Conservation (phyloP, 2,888 invertebrate species). For the Rhagophthalmus giganteus region DNA sequence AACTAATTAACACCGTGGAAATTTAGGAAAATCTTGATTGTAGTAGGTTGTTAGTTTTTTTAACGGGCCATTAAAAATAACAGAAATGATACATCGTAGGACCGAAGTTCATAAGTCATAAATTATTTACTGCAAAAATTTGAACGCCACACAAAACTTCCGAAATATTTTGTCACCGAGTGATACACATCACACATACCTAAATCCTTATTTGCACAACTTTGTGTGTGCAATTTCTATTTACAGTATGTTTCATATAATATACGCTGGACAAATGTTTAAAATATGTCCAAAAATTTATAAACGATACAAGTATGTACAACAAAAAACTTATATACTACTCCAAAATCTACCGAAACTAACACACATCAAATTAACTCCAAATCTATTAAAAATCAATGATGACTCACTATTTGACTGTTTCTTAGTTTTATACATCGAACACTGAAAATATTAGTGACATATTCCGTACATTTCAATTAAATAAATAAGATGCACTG, state of each 20-base stretch:
- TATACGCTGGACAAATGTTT: conserved; percentile 5
- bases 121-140: too few relatives aligned
- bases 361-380: conserved; percentile 26
- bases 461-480: conserved; percentile 38
- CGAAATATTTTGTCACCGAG: too few relatives aligned
- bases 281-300: conserved; percentile 3
- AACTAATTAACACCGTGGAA: too few relatives aligned
- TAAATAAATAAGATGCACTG: neutral
- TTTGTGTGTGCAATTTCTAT: too few relatives aligned
- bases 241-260: conserved; percentile 3
- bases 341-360: conserved; percentile 30
- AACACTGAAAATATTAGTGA: conserved; percentile 36
- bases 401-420: conserved; percentile 49
- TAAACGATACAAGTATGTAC: conserved; percentile 17
- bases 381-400: conserved; percentile 27
- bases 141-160: too few relatives aligned
- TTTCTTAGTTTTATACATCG: conserved; percentile 26
- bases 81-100: too few relatives aligned
- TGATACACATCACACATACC: too few relatives aligned
- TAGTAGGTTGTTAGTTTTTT: too few relatives aligned
- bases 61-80: too few relatives aligned
- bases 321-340: conserved; percentile 13
- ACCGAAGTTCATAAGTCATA: too few relatives aligned
- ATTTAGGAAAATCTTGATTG: too few relatives aligned
- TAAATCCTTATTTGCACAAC: too few relatives aligned